phyloP scores from a whole-genome alignment of 2,888 invertebrate genomes.

The Napeogenes inachia region DNA sequence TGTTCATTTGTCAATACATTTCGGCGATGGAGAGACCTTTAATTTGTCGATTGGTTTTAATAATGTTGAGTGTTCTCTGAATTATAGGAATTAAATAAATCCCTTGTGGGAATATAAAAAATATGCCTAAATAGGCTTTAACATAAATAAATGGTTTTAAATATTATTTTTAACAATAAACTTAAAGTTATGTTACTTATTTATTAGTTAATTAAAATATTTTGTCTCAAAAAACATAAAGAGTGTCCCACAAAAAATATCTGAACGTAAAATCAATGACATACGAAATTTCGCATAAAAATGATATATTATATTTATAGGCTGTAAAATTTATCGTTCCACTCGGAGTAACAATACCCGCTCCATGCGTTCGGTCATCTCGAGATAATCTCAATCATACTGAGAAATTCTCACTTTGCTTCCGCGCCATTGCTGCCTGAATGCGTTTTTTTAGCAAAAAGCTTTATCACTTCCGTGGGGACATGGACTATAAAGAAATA shows the following conservation, averaged over 20 bases:
- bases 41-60: constrained; percentile 64
- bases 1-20: constrained; percentile 69
- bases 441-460: constrained; percentile 75
- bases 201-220: too few relatives aligned
- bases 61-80: constrained; percentile 44
- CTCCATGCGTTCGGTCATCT: constrained; percentile 41
- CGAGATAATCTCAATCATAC: constrained; percentile 57
- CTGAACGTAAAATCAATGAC: constrained; percentile 10
- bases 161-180: too few relatives aligned
- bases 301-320: constrained; percentile 28
- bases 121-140: not conserved
- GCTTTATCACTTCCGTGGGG: constrained; percentile 77
- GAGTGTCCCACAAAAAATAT: constrained; percentile 1
- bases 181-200: too few relatives aligned
- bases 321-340: constrained; percentile 52
- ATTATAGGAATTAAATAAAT: constrained; percentile 20
- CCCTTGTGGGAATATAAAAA: constrained; percentile 14
- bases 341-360: constrained; percentile 44
- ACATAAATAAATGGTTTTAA: too few relatives aligned
- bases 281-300: constrained; percentile 20
- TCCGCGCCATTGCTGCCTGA: constrained; percentile 69
- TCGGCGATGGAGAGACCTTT: constrained; percentile 48
- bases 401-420: constrained; percentile 64
- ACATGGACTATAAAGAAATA: constrained; percentile 46
- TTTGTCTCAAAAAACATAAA: too few relatives aligned